Base-by-base conservation (phyloP, 2,888 invertebrate genomes). In the Andrena trimmerana region DNA sequence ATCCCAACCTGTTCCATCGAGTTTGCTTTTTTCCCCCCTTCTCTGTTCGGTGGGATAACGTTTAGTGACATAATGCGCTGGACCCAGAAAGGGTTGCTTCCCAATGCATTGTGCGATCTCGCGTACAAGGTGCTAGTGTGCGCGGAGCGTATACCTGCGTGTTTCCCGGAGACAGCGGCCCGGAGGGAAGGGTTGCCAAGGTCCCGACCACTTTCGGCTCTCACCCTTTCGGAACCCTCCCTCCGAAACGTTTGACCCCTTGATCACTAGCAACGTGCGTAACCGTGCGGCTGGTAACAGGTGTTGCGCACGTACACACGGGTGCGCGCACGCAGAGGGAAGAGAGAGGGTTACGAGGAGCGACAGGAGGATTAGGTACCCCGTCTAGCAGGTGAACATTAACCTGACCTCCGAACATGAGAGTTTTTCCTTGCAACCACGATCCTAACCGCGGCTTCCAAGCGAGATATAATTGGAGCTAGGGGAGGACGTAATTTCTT, bases 41-140 rank as follows among this genome's bases (percentile, higher is more conserved):
- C 20, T 24, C 7, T 24, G 24, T 75, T 86, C 83, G 78, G 83
- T 79, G 85, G 88, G 76, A 86, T 84, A 90, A 83, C 91, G 89
- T 88, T 92, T 90, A 90, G 91, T 87, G 90, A 89, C 90, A 92
- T 90, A 92, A 92, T 90, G 86, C 57, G 24, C 87, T 70, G 83
- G 78, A 85, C 81, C 86, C 76, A 67, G 86, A 89, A 92, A 91
- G 92, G 91, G 90, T 92, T 91, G 89, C 88, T 87, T 83, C 75
- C 83, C 71, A 73, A 70, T 72, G 86, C 77, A 90, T 90, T 89
- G 86, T 84, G 48, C 24, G 68, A 76, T 24, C 54, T 73, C 63
- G 20, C 16, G 78, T 33, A 85, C 81, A 86, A 88, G 86, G 87
- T 87, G 88, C 78, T 74, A 84, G 82, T 81, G 89, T 84, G 84